Percentiles rank a stretch among this genome's conserved stretches.
Conservation (phyloP, 2,888 invertebrate genomes). For the Sarcophaga variegata region DNA sequence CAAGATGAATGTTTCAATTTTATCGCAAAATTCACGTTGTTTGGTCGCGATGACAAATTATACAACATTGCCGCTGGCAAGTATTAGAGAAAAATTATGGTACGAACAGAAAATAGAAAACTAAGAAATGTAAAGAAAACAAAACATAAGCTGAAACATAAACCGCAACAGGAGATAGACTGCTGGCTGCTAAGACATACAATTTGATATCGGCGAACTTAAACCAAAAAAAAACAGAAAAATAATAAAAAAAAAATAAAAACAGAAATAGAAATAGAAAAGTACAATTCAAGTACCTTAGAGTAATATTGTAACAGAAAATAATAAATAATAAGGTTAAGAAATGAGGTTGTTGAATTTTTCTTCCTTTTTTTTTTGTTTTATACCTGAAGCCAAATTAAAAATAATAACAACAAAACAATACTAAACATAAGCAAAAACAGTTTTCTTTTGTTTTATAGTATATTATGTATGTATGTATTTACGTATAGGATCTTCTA, state of each 20-base stretch:
- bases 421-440: not conserved
- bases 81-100: conserved; percentile 33
- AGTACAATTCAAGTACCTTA: conserved; percentile 27
- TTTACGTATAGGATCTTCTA: too few species aligned
- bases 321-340: conserved; percentile 22
- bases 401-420: conserved; percentile 8
- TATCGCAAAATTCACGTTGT: conserved; percentile 70
- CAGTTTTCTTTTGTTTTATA: not conserved
- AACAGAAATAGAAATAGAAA: not conserved
- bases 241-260: too few species aligned
- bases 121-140: conserved; percentile 35
- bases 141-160: not conserved
- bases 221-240: not conserved
- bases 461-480: not conserved
- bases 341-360: conserved; percentile 37
- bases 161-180: conserved; percentile 43
- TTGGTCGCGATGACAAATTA: conserved; percentile 71
- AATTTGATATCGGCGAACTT: not conserved
- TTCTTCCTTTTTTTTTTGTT: not conserved
- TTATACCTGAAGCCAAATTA: conserved; percentile 17
- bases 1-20: conserved; percentile 71
- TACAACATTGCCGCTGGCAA: conserved; percentile 69
- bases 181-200: conserved; percentile 52
- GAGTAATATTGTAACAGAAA: conserved; percentile 18
- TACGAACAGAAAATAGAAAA: conserved; percentile 7